Evolutionary conservation across 2,888 invertebrate species (phyloP).

Genomic region (Apotomis capreana): DNA sequence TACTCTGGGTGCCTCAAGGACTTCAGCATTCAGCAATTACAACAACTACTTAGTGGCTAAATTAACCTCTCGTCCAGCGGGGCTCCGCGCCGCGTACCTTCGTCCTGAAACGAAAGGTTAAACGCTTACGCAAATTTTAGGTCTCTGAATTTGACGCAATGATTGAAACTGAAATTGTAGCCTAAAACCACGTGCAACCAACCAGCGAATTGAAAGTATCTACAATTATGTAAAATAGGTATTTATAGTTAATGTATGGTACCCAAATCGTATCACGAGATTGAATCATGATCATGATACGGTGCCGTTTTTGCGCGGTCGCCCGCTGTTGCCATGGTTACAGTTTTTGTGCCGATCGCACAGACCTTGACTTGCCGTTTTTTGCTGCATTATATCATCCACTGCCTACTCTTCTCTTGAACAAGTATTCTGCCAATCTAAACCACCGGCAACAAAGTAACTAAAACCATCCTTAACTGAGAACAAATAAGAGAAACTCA

Average conservation of each 20-base stretch:
- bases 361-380: constrained; percentile 38
- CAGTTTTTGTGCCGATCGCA: constrained; percentile 23
- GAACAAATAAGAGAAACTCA: not conserved
- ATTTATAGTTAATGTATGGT: constrained; percentile 14
- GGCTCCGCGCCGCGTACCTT: too few relatives aligned
- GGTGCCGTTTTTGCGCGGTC: constrained; percentile 23
- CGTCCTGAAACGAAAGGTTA: too few relatives aligned
- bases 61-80: too few relatives aligned
- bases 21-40: too few relatives aligned
- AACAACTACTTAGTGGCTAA: too few relatives aligned
- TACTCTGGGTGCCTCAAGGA: too few relatives aligned
- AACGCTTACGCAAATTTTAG: too few relatives aligned
- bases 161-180: too few relatives aligned
- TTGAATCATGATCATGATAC: constrained; percentile 24
- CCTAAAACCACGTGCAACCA: too few relatives aligned
- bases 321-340: constrained; percentile 34
- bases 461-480: constrained; percentile 4
- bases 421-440: constrained; percentile 15
- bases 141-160: too few relatives aligned
- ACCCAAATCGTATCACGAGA: constrained; percentile 20
- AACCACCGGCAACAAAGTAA: not conserved
- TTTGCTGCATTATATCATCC: constrained; percentile 42
- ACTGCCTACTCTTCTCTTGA: constrained; percentile 38
- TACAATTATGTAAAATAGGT: not conserved
- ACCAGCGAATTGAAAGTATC: too few relatives aligned